A percentile compares a stretch with the other conserved stretches of the same genome.
These are phyloP conservation scores for Actenoides hombroni DNA, from an alignment of 2,113 vertebrate genomes.

Conservation along the genomic window DNA sequence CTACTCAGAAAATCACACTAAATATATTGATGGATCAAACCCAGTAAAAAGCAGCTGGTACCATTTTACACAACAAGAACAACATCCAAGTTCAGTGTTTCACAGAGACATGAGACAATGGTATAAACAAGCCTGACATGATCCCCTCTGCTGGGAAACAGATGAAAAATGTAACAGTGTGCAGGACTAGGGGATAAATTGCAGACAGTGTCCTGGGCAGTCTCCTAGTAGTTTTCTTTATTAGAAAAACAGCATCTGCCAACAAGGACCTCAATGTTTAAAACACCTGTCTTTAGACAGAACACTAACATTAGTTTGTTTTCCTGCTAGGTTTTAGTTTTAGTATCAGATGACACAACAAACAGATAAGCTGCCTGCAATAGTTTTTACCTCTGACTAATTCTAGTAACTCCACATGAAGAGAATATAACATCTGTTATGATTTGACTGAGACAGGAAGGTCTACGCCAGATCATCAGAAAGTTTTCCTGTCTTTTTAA, in stretches of 20 bases:
- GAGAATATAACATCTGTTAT: neutral
- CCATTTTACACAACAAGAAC: neutral
- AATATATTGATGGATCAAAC: neutral
- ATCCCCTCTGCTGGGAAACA: neutral
- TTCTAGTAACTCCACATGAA: neutral
- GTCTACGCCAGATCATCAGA: neutral
- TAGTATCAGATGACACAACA: neutral
- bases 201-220: neutral
- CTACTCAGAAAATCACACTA: neutral
- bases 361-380: neutral
- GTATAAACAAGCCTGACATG: neutral
- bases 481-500: neutral
- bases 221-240: neutral
- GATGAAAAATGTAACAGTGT: neutral
- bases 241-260: neutral
- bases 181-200: neutral
- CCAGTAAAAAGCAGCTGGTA: neutral
- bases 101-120: neutral
- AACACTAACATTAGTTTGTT: rapidly evolving
- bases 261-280: neutral
- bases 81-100: neutral
- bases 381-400: neutral
- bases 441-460: neutral
- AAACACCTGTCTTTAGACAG: neutral
- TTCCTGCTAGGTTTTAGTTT: neutral